These are phyloP conservation scores for Drosophila hydei DNA, from an alignment of 1,140 invertebrate genomes.

Conservation along the genomic window DNA sequence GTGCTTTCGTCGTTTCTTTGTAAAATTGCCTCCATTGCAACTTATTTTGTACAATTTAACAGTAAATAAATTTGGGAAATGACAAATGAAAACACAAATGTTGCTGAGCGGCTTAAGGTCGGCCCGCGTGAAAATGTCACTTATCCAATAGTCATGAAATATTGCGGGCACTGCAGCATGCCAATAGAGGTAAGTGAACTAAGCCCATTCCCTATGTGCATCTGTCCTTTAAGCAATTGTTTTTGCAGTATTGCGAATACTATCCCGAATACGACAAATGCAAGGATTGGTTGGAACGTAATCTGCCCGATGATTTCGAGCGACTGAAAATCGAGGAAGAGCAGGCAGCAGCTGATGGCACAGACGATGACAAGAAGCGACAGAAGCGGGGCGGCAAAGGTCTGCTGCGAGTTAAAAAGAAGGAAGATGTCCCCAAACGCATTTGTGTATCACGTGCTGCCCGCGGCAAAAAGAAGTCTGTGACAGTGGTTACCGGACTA, in stretches of 20 bases:
- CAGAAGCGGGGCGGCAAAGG: conserved; percentile 96
- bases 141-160: conserved; percentile 95
- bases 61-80: conserved; percentile 35
- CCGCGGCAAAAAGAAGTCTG: conserved; percentile 99
- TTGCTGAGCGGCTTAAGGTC: conserved; percentile 69
- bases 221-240: not conserved
- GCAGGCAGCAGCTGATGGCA: conserved; percentile 86
- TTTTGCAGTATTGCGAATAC: conserved; percentile 96
- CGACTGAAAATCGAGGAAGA: conserved; percentile 88
- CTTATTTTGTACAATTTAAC: conserved; percentile 16
- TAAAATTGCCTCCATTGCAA: conserved; percentile 8
- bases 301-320: conserved; percentile 96
- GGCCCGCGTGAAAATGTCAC: conserved; percentile 84
- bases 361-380: conserved; percentile 95
- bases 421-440: conserved; percentile 95
- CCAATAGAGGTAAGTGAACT: conserved; percentile 88
- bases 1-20: conserved; percentile 9
- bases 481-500: conserved; percentile 94
- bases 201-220: not conserved
- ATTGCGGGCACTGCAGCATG: conserved; percentile 97
- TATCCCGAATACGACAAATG: conserved; percentile 99
- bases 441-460: conserved; percentile 95
- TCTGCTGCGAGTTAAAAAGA: conserved; percentile 94
- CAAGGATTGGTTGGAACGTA: conserved; percentile 97
- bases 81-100: conserved; percentile 66